Conservation (phyloP, 2,113 vertebrate species). For the Brachionichthys hirsutus region DNA sequence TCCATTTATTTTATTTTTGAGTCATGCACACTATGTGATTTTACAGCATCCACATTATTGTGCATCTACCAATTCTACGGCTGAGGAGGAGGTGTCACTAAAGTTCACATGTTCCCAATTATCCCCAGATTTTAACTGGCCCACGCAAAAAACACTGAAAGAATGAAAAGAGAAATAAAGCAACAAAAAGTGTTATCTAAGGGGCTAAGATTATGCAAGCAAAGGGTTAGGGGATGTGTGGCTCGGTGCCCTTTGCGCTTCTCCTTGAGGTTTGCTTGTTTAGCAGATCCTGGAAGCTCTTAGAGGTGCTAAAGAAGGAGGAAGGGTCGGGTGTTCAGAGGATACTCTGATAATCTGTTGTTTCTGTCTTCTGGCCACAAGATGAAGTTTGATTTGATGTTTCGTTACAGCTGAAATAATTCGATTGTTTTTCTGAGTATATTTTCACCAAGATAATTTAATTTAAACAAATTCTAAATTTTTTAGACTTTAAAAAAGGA, state of each 20-base stretch:
- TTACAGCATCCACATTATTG: constrained; percentile 5
- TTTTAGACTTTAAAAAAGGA: too few relatives aligned
- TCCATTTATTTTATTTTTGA: too few relatives aligned
- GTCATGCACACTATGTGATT: too few relatives aligned
- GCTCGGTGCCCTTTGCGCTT: constrained; percentile 67
- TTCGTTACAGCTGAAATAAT: background rate
- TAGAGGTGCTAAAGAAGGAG: constrained; percentile 52
- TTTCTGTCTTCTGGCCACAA: constrained; percentile 6
- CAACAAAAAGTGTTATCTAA: constrained; percentile 58
- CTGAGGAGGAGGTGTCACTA: constrained; percentile 10
- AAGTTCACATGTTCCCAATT: constrained; percentile 26
- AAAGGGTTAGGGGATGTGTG: constrained; percentile 55
- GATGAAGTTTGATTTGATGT: background rate
- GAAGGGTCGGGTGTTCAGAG: constrained; percentile 17
- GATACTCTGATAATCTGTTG: constrained; percentile 28
- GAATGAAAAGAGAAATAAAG: constrained; percentile 59
- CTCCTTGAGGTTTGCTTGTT: constrained; percentile 66
- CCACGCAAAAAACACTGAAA: constrained; percentile 30
- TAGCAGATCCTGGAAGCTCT: constrained; percentile 61
- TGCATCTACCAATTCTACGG: constrained; percentile 3
- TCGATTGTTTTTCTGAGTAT: background rate
- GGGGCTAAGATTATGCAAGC: constrained; percentile 50
- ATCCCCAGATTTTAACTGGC: constrained; percentile 20
- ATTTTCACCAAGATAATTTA: too few relatives aligned
- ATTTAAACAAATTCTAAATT: too few relatives aligned